Evolutionary conservation across 1,140 invertebrate genomes (phyloP), one percentile per base, ranked within the genome.

Genomic region (Fragariocoptes setiger): DNA sequence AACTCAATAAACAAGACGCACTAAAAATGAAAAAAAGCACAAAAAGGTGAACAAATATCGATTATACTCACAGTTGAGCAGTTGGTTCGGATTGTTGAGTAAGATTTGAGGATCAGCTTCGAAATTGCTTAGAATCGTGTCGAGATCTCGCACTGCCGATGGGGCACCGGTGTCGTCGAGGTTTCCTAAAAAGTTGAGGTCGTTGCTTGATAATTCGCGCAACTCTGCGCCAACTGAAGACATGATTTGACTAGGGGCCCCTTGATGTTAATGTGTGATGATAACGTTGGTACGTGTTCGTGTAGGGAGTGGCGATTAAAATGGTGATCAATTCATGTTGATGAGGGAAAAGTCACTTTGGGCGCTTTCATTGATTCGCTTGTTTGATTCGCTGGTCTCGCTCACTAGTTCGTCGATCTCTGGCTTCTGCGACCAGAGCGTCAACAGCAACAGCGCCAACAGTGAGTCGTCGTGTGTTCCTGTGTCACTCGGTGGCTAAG

Each of bases 111-210:
- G 18, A 21, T 45, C 44, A 4, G 44, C 44, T 35, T 38, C 20
- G 15, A 45, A 42, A 4, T 36, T 40, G 19, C 42, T 40, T n/a
- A 45, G 25, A 8, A 45, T 42, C 2, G 31, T 45, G 20, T 45
- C 44, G 4, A 45, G 22, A 43, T 45, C 44, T 18, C 44, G 41
- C 12, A 45, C 19, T 15, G 35, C 37, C 16, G 5, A 38, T 3
- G 16, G 21, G 1, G 35, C 20, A 15, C 36, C 44, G 25, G 8
- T 8, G 25, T 31, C 25, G 3, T 38, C 44, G 12, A 37, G 13
- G 14, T 38, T 18, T 22, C 39, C 44, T 5, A 45, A 19, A 31
- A 45, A 45, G 4, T 45, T 45, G 4, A 45, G 19, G 35, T 45
- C 44, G 22, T 39, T 45, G 3, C 39, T 41, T 19, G 40, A 42